These are phyloP conservation scores for Conomelus anceps DNA, from an alignment of 2,888 invertebrate genomes.

Conservation along the genomic window DNA sequence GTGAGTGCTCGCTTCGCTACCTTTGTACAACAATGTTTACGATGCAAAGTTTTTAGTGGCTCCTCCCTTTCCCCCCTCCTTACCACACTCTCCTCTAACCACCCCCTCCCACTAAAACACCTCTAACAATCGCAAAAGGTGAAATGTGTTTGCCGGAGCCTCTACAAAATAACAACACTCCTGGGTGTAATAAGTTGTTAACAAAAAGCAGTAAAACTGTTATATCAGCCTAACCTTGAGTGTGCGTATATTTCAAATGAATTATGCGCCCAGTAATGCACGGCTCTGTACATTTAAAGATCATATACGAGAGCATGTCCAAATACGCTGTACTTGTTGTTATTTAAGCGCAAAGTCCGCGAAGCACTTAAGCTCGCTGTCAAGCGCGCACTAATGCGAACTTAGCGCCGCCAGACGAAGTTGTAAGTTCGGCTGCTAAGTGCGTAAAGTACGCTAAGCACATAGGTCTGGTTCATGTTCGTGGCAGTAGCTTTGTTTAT, in stretches of 20 bases:
- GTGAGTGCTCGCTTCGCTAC: not conserved
- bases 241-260: not conserved
- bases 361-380: not conserved
- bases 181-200: conserved; percentile 10
- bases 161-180: conserved; percentile 5
- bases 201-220: conserved; percentile 13
- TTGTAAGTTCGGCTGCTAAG: not conserved
- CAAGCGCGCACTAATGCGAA: not conserved
- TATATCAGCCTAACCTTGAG: not conserved
- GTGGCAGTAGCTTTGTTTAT: too few species aligned
- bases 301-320: not conserved
- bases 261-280: not conserved
- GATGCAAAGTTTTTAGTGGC: not conserved
- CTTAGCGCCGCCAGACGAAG: not conserved
- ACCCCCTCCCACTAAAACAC: too few species aligned
- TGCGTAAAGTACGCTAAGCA: not conserved
- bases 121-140: not conserved
- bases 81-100: too few species aligned
- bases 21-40: not conserved
- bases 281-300: not conserved
- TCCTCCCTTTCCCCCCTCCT: not conserved
- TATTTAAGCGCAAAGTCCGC: not conserved
- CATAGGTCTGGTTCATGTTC: too few species aligned
- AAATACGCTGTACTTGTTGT: not conserved
- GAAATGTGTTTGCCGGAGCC: not conserved